These are phyloP conservation scores for Centruroides vittatus DNA, from an alignment of 1,140 invertebrate species.

Conservation along the genomic window DNA sequence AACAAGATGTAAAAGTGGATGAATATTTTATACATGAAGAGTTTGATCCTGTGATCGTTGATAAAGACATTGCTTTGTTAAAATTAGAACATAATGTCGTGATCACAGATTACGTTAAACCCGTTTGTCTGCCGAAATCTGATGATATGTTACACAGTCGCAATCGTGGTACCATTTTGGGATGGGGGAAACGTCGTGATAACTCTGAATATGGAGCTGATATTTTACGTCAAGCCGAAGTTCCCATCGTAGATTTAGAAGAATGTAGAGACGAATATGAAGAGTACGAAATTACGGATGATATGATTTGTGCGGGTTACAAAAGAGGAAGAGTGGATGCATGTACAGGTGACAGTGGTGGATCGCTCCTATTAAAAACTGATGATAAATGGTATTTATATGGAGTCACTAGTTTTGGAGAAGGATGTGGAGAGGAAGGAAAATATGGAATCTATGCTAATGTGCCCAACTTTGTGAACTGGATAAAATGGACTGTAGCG, in stretches of 20 bases:
- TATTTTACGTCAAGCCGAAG: conserved; percentile 54
- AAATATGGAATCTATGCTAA: conserved; percentile 23
- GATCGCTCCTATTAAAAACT: conserved; percentile 45
- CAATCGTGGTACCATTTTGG: conserved; percentile 30
- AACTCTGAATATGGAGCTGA: conserved; percentile 53
- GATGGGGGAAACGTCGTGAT: conserved; percentile 28
- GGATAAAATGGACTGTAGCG: conserved; percentile 1
- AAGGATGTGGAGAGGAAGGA: conserved; percentile 18
- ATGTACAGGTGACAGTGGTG: conserved; percentile 49
- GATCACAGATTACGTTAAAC: conserved; percentile 24
- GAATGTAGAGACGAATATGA: conserved; percentile 36
- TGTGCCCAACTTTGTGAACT: conserved; percentile 13
- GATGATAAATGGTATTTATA: conserved; percentile 32
- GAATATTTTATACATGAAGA: conserved; percentile 61
- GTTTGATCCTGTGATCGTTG: conserved; percentile 73
- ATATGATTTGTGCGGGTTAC: conserved; percentile 46
- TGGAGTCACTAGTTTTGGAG: conserved; percentile 23
- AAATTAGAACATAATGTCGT: conserved; percentile 34
- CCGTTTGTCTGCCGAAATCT: conserved; percentile 47
- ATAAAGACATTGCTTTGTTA: conserved; percentile 80
- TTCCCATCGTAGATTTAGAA: conserved; percentile 35
- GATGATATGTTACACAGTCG: conserved; percentile 36
- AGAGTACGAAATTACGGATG: conserved; percentile 38
- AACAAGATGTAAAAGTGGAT: conserved; percentile 55
- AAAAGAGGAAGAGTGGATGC: conserved; percentile 36